phyloP scores from a whole-genome alignment of 2,113 vertebrate species.

The Pholis gunnellus region DNA sequence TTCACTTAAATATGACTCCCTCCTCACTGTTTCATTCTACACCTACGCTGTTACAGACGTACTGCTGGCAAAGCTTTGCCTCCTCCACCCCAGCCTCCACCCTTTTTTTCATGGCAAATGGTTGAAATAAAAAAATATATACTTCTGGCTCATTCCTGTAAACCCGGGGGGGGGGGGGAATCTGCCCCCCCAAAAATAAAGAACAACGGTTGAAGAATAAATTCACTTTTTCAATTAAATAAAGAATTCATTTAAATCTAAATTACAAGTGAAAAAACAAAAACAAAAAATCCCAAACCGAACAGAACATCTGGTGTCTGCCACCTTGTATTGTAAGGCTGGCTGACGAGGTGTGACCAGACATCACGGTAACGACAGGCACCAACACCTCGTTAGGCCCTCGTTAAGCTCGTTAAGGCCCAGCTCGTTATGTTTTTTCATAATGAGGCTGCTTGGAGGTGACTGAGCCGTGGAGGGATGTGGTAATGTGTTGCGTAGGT shows the following conservation, averaged over 20 bases:
- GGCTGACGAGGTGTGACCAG: slow-evolving; percentile 66
- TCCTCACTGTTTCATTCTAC: too few species aligned
- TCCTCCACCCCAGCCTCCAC: too few species aligned
- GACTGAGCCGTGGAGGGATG: slow-evolving; percentile 59
- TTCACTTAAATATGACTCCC: too few species aligned
- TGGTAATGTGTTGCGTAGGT: slow-evolving; percentile 22
- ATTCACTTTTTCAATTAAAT: neutral
- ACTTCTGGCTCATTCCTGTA: too few species aligned
- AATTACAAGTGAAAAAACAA: slow-evolving; percentile 12
- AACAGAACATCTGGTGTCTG: slow-evolving; percentile 65
- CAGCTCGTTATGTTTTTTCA: slow-evolving; percentile 59
- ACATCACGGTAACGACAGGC: slow-evolving; percentile 59
- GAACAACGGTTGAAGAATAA: neutral
- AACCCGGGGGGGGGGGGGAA: too few species aligned
- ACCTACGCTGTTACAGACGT: too few species aligned
- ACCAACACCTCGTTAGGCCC: slow-evolving; percentile 72
- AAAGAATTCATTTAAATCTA: neutral
- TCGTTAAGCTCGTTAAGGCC: slow-evolving; percentile 69
- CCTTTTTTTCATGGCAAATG: too few species aligned
- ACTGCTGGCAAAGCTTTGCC: too few species aligned
- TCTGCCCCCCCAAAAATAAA: neutral
- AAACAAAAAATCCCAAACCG: neutral
- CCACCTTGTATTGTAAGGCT: slow-evolving; percentile 42
- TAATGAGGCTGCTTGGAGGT: slow-evolving; percentile 70
- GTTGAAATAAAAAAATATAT: too few species aligned